phyloP scores from a whole-genome alignment of 2,797 vertebrate genomes.

The Neosalanx taihuensis region DNA sequence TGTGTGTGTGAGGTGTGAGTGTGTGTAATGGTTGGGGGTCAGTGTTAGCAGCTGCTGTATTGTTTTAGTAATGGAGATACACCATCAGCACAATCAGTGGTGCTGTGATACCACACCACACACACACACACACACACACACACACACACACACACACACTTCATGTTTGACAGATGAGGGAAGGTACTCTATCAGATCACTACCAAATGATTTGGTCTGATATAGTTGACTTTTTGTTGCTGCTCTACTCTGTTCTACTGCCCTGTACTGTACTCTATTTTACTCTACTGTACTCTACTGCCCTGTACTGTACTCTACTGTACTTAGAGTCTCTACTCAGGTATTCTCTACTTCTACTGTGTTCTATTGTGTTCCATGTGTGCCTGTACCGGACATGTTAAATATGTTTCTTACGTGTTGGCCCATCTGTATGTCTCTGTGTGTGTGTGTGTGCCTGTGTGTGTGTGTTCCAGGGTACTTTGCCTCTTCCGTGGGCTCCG shows the following conservation, averaged over 20 bases:
- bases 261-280: too few relatives aligned
- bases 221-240: too few relatives aligned
- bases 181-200: neutral
- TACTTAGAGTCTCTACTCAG: too few relatives aligned
- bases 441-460: constrained; percentile 2
- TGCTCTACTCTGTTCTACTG: too few relatives aligned
- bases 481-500: constrained; percentile 50
- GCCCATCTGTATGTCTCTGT: neutral
- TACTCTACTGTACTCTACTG: too few relatives aligned
- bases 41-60: constrained; percentile 56
- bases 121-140: constrained; percentile 22
- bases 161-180: neutral
- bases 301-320: too few relatives aligned
- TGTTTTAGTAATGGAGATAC: constrained; percentile 58
- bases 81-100: constrained; percentile 46
- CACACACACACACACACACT: constrained; percentile 7
- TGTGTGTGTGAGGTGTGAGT: neutral
- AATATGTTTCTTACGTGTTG: too few relatives aligned
- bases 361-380: too few relatives aligned
- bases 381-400: too few relatives aligned
- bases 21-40: constrained; percentile 15
- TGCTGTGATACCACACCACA: constrained; percentile 47
- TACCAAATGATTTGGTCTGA: too few relatives aligned
- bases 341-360: too few relatives aligned
- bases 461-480: constrained; percentile 77